Evolutionary conservation across 2,113 vertebrate species (phyloP), one percentile per base, ranked within the genome.

Genomic region (Lepus timidus): DNA sequence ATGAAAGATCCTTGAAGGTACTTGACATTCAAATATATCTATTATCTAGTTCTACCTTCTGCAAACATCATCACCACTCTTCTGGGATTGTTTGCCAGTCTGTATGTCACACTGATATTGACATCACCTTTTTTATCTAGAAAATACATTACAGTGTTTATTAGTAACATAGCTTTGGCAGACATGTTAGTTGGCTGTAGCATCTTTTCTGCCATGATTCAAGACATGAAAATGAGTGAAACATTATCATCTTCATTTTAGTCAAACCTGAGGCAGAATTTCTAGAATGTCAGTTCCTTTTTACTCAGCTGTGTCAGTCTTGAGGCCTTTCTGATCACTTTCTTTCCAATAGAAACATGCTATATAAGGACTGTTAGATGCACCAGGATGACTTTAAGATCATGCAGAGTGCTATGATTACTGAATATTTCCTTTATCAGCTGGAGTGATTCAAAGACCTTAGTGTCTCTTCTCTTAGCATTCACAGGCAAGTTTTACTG

Each of bases 21-120:
- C 95, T 86, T 99, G 29, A 95, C 98, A 36, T 97, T 99, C 82
- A 99, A 99, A 96, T 98, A 99, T 6, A 93, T 98, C 94, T 98
- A 98, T 0, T 98, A 98, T 94, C 96, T 99, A 17, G 93, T 99
- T 91, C 96, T 99, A 76, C 99, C 98, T 1, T 98, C 97, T 25
- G 92, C 97, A 4, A 97, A 97, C 0, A 6, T 85, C 2, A 8
- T 98, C 67, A 96, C 98, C 90, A 97, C 98, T 25, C n/a, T 97
- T 6, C 89, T 98, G 94, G 98, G 98, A 10, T 97, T 98, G 49
- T 70, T 98, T 94, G 98, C 98, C 95, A 99, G 98, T 62, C n/a
- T 95, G 0, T 97, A 97, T 36, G 91, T 97, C 0, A 73, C 96
- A 3, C 3, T 98, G 95, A 91, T 98, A 79, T 97, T 99, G 31